Base-by-base conservation (phyloP, 2,113 vertebrate genomes). In the Ceratotherium simum region DNA sequence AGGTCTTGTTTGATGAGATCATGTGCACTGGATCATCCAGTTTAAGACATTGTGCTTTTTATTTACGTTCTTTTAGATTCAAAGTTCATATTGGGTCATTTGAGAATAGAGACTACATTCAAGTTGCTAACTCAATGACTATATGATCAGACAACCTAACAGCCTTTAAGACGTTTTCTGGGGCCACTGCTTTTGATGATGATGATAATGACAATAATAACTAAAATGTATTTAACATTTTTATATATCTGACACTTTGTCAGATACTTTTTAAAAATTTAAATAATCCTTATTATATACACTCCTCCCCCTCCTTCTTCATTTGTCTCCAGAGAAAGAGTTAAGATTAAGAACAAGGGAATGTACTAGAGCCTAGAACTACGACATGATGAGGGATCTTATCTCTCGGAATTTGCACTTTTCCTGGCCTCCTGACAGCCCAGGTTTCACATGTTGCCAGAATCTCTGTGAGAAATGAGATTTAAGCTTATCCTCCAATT, bases 401-500 rank as follows among this genome's bases (percentile, higher is more conserved):
- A 12, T 29, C 8, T 39, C 33, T 84, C 95, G 3, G 11, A 94
- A 58, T 86, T 51, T 91, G 31, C 1, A 31, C 11, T 90, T 86
- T 80, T 82, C 31, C 23, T 73, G 82, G 12, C 33, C 7, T 89
- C 51, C 12, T 89, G 31, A 81, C 23, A 81, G 56, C 6, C 17
- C 14, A 64, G 67, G 13, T 29, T 80, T 70, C 42, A 70, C 13
- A 14, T 48, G 42, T 79, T 90, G 5, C 48, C 27, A 90, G 70
- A 76, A 95, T 90, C 18, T 90, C 27, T 92, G 8, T 60, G 33
- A 81, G 64, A 95, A 83, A 62, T 72, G 33, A 92, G 27, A 86
- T 83, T 76, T 18, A 90, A 70, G 8, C 58, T 94, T 82, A 46
- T 89, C 7, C 86, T 48, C 90, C 48, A 97, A 48, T 90, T 65